Percentiles rank a stretch among this genome's conserved stretches.
Conservation (phyloP, 2,113 vertebrate species). For the Cinclus mexicanus region DNA sequence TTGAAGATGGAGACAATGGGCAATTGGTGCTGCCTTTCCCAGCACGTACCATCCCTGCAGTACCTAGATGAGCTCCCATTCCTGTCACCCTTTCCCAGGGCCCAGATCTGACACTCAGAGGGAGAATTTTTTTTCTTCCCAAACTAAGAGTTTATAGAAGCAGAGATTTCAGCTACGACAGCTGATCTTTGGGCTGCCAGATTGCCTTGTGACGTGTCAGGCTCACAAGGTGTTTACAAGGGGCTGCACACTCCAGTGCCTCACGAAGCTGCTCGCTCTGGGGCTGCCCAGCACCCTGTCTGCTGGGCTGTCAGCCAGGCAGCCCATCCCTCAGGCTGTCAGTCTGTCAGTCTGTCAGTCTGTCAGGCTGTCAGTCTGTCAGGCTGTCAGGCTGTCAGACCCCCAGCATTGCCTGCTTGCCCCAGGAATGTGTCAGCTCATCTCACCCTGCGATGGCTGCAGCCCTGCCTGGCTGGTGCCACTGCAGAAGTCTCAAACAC, state of each 20-base stretch:
- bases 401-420: not conserved
- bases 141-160: not conserved
- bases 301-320: not conserved
- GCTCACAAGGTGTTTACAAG: not conserved
- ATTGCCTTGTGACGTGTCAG: not conserved
- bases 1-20: not conserved
- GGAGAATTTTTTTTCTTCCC: not conserved
- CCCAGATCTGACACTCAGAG: not conserved
- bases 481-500: not conserved
- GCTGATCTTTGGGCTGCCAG: not conserved
- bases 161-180: not conserved
- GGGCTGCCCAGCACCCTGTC: not conserved
- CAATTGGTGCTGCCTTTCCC: not conserved
- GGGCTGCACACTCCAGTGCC: not conserved
- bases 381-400: not conserved
- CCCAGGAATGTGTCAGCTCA: not conserved
- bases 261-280: not conserved
- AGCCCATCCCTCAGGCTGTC: not conserved
- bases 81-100: not conserved
- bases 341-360: not conserved
- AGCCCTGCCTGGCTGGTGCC: not conserved
- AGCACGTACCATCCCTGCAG: not conserved
- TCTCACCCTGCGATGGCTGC: accelerated
- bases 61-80: not conserved
- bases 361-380: not conserved